A percentile compares a stretch with the other conserved stretches of the same genome.
Conservation (phyloP, 2,888 invertebrate species). For the Acleris holmiana region DNA sequence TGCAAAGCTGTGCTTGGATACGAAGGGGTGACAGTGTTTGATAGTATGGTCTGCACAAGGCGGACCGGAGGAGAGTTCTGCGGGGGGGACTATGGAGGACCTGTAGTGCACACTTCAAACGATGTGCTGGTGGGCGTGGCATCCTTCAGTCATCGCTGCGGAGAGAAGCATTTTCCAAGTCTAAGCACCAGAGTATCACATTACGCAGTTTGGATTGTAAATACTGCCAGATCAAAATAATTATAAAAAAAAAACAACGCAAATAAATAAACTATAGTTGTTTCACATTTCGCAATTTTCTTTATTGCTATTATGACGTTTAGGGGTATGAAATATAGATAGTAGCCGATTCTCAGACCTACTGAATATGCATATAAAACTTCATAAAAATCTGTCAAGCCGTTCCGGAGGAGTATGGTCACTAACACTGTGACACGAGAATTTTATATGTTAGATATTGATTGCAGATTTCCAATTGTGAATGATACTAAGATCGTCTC, state of each 20-base stretch:
- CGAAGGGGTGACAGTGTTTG: slow-evolving; percentile 22
- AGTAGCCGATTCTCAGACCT: too few species aligned
- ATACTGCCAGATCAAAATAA: slow-evolving; percentile 8
- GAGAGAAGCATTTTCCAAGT: slow-evolving; percentile 23
- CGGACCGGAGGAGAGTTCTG: slow-evolving; percentile 28
- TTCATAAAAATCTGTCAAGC: too few species aligned
- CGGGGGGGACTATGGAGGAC: slow-evolving; percentile 29
- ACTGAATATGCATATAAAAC: too few species aligned
- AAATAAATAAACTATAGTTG: not conserved
- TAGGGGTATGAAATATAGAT: too few species aligned
- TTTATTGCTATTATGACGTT: not conserved
- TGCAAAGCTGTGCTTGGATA: slow-evolving; percentile 27
- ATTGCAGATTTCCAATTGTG: too few species aligned
- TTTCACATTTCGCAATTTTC: not conserved
- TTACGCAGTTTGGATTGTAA: slow-evolving; percentile 24
- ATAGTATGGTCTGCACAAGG: slow-evolving; percentile 22
- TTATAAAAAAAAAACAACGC: too few species aligned
- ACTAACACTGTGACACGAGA: too few species aligned
- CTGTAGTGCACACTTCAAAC: slow-evolving; percentile 15
- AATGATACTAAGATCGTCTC: too few species aligned
- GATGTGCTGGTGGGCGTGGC: slow-evolving; percentile 25
- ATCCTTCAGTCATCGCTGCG: slow-evolving; percentile 23
- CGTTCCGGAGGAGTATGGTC: too few species aligned
- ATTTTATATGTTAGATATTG: too few species aligned
- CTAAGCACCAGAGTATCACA: slow-evolving; percentile 26